Percentiles rank a stretch among this genome's conserved stretches.
Conservation (phyloP, 2,888 invertebrate genomes). For the Falcaria lacertinaria region DNA sequence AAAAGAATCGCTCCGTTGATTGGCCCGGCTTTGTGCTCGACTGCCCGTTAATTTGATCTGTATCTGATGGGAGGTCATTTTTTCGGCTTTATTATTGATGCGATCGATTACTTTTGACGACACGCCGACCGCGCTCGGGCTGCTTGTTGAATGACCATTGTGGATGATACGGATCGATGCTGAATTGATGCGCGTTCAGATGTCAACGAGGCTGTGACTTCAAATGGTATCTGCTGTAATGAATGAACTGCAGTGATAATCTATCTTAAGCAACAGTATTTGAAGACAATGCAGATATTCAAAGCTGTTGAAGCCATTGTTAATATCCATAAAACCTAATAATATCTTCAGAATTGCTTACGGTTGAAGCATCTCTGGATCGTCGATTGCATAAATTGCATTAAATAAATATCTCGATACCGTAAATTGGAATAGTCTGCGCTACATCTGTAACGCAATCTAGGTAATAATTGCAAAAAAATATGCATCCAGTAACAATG, state of each 20-base stretch:
- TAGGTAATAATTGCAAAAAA: too few relatives aligned
- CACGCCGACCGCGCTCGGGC: slow-evolving; percentile 25
- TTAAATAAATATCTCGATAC: too few relatives aligned
- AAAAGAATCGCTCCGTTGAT: slow-evolving; percentile 69
- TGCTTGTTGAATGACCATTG: slow-evolving; percentile 11
- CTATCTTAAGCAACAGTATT: not conserved
- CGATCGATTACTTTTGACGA: slow-evolving; percentile 57
- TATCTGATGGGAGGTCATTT: slow-evolving; percentile 46
- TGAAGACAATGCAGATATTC: not conserved
- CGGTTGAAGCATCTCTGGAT: too few relatives aligned
- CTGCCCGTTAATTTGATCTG: slow-evolving; percentile 75
- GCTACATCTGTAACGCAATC: too few relatives aligned
- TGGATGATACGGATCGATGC: not conserved
- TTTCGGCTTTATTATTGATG: slow-evolving; percentile 54
- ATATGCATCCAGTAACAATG: too few relatives aligned
- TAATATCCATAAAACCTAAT: too few relatives aligned
- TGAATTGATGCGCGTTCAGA: not conserved
- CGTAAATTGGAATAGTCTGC: too few relatives aligned
- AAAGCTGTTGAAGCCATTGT: too few relatives aligned
- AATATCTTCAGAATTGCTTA: too few relatives aligned
- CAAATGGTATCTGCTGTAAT: not conserved
- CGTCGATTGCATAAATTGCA: too few relatives aligned
- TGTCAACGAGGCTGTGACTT: not conserved
- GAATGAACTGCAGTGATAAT: not conserved
- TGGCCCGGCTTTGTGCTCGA: slow-evolving; percentile 68